phyloP scores from a whole-genome alignment of 2,888 invertebrate genomes.

The Andrena camellia region DNA sequence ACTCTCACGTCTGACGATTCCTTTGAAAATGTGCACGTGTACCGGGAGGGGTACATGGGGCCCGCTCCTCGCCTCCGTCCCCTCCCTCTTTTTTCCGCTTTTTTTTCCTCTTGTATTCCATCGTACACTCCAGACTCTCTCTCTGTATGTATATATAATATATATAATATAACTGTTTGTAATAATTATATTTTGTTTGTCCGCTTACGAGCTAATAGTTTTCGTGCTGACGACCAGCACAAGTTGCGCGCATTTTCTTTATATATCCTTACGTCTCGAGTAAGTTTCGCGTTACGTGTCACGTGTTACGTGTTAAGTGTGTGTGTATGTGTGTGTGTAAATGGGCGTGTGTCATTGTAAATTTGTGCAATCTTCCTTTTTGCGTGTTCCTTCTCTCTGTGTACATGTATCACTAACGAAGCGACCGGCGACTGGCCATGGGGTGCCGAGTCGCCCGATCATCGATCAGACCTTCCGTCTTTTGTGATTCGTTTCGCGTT shows the following conservation, averaged over 20 bases:
- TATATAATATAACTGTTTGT: constrained; percentile 85
- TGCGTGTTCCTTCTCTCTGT: constrained; percentile 59
- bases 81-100: constrained; percentile 28
- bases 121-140: constrained; percentile 81
- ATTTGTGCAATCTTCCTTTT: constrained; percentile 43
- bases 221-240: constrained; percentile 84
- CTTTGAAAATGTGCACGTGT: constrained; percentile 65
- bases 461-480: constrained; percentile 58
- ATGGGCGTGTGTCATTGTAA: constrained; percentile 36
- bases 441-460: constrained; percentile 15
- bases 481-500: constrained; percentile 40
- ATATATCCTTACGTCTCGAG: constrained; percentile 60
- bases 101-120: constrained; percentile 48
- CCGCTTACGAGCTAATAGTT: constrained; percentile 85
- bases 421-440: constrained; percentile 13
- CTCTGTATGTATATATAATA: constrained; percentile 85
- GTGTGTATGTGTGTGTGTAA: constrained; percentile 48
- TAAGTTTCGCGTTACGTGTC: constrained; percentile 56
- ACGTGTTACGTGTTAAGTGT: constrained; percentile 25
- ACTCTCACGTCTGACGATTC: constrained; percentile 75
- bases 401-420: constrained; percentile 58
- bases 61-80: constrained; percentile 16
- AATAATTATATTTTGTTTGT: constrained; percentile 85
- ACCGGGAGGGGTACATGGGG: constrained; percentile 34
- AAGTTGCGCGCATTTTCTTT: constrained; percentile 79